Base-by-base conservation (phyloP, 2,888 invertebrate genomes). In the Mongoloraphidia duomilia region DNA sequence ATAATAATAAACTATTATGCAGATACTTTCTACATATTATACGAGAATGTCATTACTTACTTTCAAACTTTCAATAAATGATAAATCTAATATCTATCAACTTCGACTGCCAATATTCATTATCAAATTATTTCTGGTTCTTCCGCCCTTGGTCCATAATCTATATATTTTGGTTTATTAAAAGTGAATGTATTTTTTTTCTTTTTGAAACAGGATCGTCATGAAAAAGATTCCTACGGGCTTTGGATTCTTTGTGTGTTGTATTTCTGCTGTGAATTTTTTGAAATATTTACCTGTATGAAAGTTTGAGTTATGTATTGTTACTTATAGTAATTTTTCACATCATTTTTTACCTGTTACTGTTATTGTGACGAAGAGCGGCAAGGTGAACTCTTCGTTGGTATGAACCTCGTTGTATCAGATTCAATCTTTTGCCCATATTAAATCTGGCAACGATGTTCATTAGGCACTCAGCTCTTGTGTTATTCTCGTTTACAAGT, bases 71-170 rank as follows among this genome's bases (percentile, higher is more conserved):
- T n/a, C n/a, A n/a, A n/a, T n/a, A n/a, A n/a, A n/a, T n/a, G n/a
- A n/a, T n/a, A n/a, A n/a, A n/a, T n/a, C n/a, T n/a, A n/a, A n/a
- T n/a, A n/a, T n/a, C n/a, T n/a, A n/a, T n/a, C n/a, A n/a, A n/a
- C n/a, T n/a, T n/a, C n/a, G n/a, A n/a, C n/a, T n/a, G n/a, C n/a
- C n/a, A n/a, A n/a, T n/a, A n/a, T n/a, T n/a, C n/a, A n/a, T n/a
- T 50, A 26, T 35, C 34, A 17, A 9, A 9, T 11, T 33, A 9
- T 9, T 34, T 44, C 44, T 44, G 44, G 44, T 12, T 13, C 9
- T 33, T 45, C 46, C 4, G 39, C 51, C 4, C 41, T 36, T 9
- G 38, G 33, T 4, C 51, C 51, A 50, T 51, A 51, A 40, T 51
- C 49, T 45, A 10, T 4, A 34, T 37, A 33, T 10, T 14, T 14